These are phyloP conservation scores for Lasaia peninsularis DNA, from an alignment of 1,140 invertebrate genomes.

Conservation along the genomic window DNA sequence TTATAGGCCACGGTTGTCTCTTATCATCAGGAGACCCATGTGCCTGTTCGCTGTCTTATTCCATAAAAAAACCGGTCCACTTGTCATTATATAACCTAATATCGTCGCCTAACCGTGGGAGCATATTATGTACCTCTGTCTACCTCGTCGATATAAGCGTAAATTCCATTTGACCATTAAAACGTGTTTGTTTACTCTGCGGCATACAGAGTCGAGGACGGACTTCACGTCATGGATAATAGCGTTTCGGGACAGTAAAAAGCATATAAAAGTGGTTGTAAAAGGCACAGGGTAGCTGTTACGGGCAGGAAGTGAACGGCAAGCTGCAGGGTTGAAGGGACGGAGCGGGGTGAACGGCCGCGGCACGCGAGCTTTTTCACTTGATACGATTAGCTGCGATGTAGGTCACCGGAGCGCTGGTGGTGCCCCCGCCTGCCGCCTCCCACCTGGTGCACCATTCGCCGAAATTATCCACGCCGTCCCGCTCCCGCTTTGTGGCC, in stretches of 20 bases:
- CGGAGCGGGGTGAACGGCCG: conserved; percentile 41
- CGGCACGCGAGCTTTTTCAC: conserved; percentile 55
- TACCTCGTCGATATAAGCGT: too few relatives aligned
- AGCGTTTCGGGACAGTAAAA: neutral
- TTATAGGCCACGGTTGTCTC: too few relatives aligned
- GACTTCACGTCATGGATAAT: neutral
- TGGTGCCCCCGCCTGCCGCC: conserved; percentile 17
- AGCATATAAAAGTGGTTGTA: neutral
- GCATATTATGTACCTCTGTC: too few relatives aligned
- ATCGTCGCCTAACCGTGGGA: too few relatives aligned
- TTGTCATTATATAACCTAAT: too few relatives aligned
- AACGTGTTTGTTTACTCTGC: too few relatives aligned
- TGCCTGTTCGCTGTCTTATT: too few relatives aligned
- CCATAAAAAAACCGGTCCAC: too few relatives aligned
- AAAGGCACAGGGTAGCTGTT: neutral
- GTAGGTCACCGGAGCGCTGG: conserved; percentile 51
- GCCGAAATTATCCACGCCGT: conserved; percentile 4
- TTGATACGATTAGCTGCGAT: conserved; percentile 54
- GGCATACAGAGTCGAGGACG: too few relatives aligned
- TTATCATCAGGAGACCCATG: too few relatives aligned
- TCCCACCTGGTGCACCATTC: conserved; percentile 18
- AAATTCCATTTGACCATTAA: too few relatives aligned
- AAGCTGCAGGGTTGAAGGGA: conserved; percentile 30
- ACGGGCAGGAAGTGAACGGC: conserved; percentile 7
- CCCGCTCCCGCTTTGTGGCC: conserved; percentile 10